phyloP scores from a whole-genome alignment of 2,113 vertebrate species.

The Blennius ocellaris region DNA sequence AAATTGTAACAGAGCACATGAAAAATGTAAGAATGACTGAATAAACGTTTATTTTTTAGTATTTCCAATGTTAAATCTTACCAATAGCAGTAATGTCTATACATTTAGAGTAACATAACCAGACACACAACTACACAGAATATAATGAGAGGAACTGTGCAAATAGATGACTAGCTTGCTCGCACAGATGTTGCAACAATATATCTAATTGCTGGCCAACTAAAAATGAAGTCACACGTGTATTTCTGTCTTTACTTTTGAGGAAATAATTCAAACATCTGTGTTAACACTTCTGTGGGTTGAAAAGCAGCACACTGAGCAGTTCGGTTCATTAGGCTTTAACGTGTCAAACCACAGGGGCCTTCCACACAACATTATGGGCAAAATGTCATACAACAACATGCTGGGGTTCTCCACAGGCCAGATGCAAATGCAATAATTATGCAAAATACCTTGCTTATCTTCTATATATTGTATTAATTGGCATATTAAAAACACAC shows the following conservation, averaged over 20 bases:
- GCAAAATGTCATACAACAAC: conserved; percentile 21
- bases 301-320: conserved; percentile 16
- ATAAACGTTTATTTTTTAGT: background rate
- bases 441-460: background rate
- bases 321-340: conserved; percentile 29
- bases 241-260: conserved; percentile 10
- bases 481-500: background rate
- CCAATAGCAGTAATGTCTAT: background rate
- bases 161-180: background rate
- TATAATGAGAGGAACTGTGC: background rate
- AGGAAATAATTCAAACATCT: conserved; percentile 20
- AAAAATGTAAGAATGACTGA: conserved; percentile 11
- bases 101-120: conserved; percentile 5
- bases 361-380: conserved; percentile 4
- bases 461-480: background rate
- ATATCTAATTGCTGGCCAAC: conserved; percentile 8
- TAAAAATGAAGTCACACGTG: background rate
- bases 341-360: conserved; percentile 16
- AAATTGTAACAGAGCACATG: background rate
- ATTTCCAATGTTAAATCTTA: background rate
- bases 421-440: background rate
- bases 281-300: conserved; percentile 7
- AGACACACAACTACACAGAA: background rate
- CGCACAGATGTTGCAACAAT: conserved; percentile 16
- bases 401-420: conserved; percentile 8